Evolutionary conservation across 2,888 invertebrate genomes (phyloP), one percentile per base, ranked within the genome.

Genomic region (Hirtodrosophila duncani): DNA sequence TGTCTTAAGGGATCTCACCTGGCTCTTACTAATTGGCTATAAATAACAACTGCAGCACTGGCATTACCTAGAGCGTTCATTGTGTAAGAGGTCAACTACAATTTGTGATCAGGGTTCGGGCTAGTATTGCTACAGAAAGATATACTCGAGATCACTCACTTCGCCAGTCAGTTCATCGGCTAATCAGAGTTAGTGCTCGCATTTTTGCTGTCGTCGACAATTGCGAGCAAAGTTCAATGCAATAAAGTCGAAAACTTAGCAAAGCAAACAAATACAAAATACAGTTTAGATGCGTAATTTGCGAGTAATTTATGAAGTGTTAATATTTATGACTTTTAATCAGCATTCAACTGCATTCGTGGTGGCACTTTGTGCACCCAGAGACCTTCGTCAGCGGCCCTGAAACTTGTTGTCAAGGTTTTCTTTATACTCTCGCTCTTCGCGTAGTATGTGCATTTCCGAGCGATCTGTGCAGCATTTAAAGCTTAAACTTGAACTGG

Each of bases 371-470:
- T 58, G 62, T 72, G 71, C 71, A 75, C 61, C 65, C 57, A 53
- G 24, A 69, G 63, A 72, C 72, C 72, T 72, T 74, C 72, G 39
- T 26, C 33, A 45, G 30, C 18, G 69, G 69, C 75, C 75, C 78
- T 77, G 78, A 77, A 74, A 63, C 77, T 70, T 67, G 68, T 74
- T 77, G 77, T 71, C 75, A 75, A 75, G 75, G 75, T 65, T 67
- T 58, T 46, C 61, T 48, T 31, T 26, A 7, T 21, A 20, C 44
- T 44, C 20, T 45, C 59, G 44, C 38, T 60, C n/a, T n/a, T n/a
- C n/a, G n/a, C n/a, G n/a, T n/a, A n/a, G n/a, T n/a, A 34, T 38
- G 42, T 75, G 77, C 75, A 75, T 74, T 75, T 75, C 64, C 67
- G 70, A 72, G 62, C 67, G 70, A 72, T 45, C 60, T 48, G 60